Evolutionary conservation across 2,888 invertebrate genomes (phyloP).

Genomic region (Lasioglossum marginatum): DNA sequence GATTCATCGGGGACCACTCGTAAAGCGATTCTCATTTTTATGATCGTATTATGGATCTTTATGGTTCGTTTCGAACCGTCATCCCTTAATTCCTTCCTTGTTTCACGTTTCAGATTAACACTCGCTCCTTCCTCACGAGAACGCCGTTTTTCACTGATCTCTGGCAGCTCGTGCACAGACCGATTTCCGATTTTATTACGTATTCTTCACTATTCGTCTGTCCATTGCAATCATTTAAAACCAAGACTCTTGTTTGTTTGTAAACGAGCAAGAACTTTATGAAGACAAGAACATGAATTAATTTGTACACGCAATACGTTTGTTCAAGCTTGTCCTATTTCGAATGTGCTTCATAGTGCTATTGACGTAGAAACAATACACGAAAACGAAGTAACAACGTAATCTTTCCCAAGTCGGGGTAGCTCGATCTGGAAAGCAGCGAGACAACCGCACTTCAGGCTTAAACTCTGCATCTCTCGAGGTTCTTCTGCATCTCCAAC

Average conservation of each 20-base stretch:
- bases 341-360: too few species aligned
- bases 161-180: not conserved
- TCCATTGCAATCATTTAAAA: not conserved
- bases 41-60: not conserved
- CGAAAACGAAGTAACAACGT: too few species aligned
- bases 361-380: too few species aligned
- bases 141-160: not conserved
- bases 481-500: not conserved
- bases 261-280: too few species aligned
- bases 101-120: not conserved
- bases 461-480: not conserved
- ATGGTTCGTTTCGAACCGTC: not conserved
- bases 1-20: not conserved
- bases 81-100: not conserved
- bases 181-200: not conserved
- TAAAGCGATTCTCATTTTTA: not conserved
- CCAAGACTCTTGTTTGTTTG: too few species aligned
- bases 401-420: not conserved
- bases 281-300: too few species aligned
- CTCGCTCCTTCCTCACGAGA: not conserved
- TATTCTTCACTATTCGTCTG: too few species aligned
- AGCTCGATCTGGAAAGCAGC: not conserved
- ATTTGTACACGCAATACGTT: too few species aligned
- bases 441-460: too few species aligned
- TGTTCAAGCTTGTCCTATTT: too few species aligned